Evolutionary conservation across 2,113 vertebrate species (phyloP).

Genomic region (Oriolus oriolus): DNA sequence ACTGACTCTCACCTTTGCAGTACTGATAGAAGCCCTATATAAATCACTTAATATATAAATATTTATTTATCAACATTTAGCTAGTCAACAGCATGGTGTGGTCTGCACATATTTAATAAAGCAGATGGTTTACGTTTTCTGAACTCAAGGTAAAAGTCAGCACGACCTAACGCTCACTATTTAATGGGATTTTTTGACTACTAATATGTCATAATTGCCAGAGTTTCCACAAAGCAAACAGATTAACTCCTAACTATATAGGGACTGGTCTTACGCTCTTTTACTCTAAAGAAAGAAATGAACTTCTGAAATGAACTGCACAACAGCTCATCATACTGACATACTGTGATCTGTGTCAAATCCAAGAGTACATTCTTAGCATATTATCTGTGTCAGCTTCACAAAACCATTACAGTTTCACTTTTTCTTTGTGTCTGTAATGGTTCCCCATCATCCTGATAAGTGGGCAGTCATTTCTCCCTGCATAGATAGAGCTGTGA

Average conservation of each 20-base stretch:
- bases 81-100: conserved; percentile 23
- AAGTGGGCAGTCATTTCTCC: conserved; percentile 65
- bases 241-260: not conserved
- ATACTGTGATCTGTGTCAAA: conserved; percentile 6
- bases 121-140: conserved; percentile 44
- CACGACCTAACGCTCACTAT: not conserved
- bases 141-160: conserved; percentile 41
- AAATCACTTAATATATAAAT: conserved; percentile 44
- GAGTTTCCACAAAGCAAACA: not conserved
- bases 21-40: conserved; percentile 38
- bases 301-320: not conserved
- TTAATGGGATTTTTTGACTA: not conserved
- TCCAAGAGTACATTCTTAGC: conserved; percentile 16
- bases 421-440: conserved; percentile 65
- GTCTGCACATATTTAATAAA: conserved; percentile 35
- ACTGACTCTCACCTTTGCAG: conserved; percentile 12
- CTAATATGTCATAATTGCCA: not conserved
- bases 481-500: conserved; percentile 68
- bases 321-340: not conserved
- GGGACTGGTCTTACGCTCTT: not conserved
- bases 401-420: conserved; percentile 61
- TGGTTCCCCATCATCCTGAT: conserved; percentile 55
- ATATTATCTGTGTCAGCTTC: conserved; percentile 4
- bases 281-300: not conserved
- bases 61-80: conserved; percentile 57